Evolutionary conservation across 2,888 invertebrate genomes (phyloP).

Genomic region (Formica aserva): DNA sequence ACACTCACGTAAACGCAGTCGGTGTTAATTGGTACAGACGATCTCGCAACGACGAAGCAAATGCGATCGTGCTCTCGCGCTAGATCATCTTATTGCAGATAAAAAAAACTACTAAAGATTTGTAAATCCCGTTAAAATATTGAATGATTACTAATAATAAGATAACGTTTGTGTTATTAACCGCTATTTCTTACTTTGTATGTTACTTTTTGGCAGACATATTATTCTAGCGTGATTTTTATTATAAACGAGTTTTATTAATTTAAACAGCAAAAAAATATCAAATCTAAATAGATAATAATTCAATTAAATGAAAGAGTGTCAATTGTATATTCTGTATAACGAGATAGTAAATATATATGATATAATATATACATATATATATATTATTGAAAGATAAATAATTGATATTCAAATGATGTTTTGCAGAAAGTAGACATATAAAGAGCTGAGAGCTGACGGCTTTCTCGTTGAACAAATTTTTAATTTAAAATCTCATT

Average conservation of each 20-base stretch:
- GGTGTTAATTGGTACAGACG: constrained; percentile 74
- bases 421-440: neutral
- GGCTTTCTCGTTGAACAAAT: neutral
- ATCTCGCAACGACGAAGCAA: constrained; percentile 37
- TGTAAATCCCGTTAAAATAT: constrained; percentile 16
- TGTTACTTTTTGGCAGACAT: neutral
- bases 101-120: constrained; percentile 1
- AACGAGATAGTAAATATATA: neutral
- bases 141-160: constrained; percentile 2
- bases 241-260: neutral
- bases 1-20: constrained; percentile 59
- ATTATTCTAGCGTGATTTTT: neutral
- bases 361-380: too few relatives aligned
- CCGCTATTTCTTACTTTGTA: constrained; percentile 26
- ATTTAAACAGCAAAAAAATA: neutral
- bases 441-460: neutral
- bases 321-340: neutral
- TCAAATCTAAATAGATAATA: neutral
- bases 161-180: constrained; percentile 22
- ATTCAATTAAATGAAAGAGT: neutral
- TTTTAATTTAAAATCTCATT: constrained; percentile 26
- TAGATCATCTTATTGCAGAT: neutral
- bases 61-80: neutral
- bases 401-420: constrained; percentile 22
- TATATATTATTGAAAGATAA: neutral